These are phyloP conservation scores for Arnoldichthys spilopterus DNA, from an alignment of 2,797 vertebrate species.

Conservation along the genomic window DNA sequence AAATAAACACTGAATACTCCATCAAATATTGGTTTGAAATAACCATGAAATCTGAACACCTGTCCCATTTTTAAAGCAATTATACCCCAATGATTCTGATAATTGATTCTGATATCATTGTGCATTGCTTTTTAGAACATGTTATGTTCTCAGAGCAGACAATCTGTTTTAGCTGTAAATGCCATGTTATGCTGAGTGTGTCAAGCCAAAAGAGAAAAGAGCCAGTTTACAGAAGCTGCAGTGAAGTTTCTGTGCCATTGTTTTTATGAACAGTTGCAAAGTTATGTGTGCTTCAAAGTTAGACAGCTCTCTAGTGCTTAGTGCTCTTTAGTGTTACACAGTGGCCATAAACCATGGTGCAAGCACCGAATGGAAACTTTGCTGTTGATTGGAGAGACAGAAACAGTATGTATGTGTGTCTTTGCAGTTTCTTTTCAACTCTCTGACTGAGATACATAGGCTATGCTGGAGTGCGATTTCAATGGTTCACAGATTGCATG, in stretches of 20 bases:
- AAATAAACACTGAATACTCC: no score
- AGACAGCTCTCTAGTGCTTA: slow-evolving; percentile 47
- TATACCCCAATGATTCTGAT: no score
- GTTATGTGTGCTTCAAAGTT: slow-evolving; percentile 24
- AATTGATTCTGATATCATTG: not conserved
- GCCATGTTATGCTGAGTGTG: not conserved
- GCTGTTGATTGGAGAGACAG: slow-evolving; percentile 37
- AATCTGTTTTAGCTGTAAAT: not conserved
- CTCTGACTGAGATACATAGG: slow-evolving; percentile 9
- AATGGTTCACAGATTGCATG: slow-evolving; percentile 48
- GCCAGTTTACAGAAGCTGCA: not conserved
- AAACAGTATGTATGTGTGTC: slow-evolving; percentile 31
- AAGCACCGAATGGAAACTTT: slow-evolving; percentile 48
- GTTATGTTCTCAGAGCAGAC: not conserved
- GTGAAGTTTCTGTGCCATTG: slow-evolving; percentile 1
- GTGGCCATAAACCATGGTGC: slow-evolving; percentile 49
- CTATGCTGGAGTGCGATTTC: slow-evolving; percentile 47
- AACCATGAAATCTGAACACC: no score
- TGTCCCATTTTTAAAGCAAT: no score
- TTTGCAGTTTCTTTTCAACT: slow-evolving; percentile 9
- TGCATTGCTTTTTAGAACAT: not conserved
- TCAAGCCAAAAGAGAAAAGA: not conserved
- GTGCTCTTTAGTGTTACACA: slow-evolving; percentile 41
- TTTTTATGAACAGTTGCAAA: slow-evolving; percentile 24
- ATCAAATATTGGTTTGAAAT: no score